Evolutionary conservation across 2,113 vertebrate species (phyloP), one percentile per base, ranked within the genome.

Genomic region (Cichladusa arquata): DNA sequence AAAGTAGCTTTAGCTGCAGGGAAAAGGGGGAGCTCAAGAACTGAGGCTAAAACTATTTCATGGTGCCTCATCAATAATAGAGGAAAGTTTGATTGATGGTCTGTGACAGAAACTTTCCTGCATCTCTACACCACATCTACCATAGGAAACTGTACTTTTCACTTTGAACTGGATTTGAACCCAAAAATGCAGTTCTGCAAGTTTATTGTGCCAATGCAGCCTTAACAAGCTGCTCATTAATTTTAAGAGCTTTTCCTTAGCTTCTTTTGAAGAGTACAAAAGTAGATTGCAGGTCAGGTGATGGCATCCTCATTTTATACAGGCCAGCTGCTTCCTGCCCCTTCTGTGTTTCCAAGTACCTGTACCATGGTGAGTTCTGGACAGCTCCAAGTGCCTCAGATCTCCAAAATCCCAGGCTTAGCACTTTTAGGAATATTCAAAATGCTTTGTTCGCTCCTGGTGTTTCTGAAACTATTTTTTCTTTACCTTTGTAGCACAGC

Each of bases 381-480:
- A 82, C 82, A 79, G 87, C 62, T 93, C 70, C 81, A 76, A 48
- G 48, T 34, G 61, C 81, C 90, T 96, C 60, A 47, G 50, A 22
- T 77, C 44, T 89, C 45, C 29, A 14, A 9, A 67, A 44, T 66
- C 31, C 33, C 19, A 51, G 44, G 28, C 36, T 67, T 47, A 73
- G 31, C 28, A 77, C 16, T 76, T 51, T 19, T 23, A 88, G 48
- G 36, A 83, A 45, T 88, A 69, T 29, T n/a, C 62, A 76, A 86
- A 82, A 60, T 69, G 53, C 54, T 81, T 96, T 92, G 64, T 92
- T 97, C 1, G 4, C 44, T 29, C n/a, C 31, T 88, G 50, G 22
- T 3, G 44, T 67, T 90, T 81, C 45, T 90, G 95, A 96, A 95
- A 88, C 76, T 96, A 36, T 70, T 61, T 96, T 96, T 95, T 90